phyloP scores from a whole-genome alignment of 2,888 invertebrate genomes.

The Aleiodes testaceus region DNA sequence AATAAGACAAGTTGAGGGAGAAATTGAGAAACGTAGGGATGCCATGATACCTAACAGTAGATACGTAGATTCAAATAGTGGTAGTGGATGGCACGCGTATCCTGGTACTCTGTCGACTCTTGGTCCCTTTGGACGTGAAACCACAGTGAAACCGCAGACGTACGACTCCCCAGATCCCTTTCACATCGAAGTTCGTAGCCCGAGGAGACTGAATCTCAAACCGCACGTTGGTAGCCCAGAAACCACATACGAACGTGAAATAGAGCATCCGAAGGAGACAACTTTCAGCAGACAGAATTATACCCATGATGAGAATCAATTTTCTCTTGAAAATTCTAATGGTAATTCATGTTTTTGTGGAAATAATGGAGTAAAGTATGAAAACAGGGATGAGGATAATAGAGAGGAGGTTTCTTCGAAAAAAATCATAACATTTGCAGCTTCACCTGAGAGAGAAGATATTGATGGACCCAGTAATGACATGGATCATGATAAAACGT shows the following conservation, averaged over 20 bases:
- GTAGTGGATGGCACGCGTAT: constrained; percentile 48
- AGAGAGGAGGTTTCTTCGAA: too few species aligned
- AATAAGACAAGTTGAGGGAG: constrained; percentile 63
- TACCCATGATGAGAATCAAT: constrained; percentile 35
- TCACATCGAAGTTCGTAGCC: constrained; percentile 52
- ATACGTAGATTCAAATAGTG: constrained; percentile 43
- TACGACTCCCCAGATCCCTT: constrained; percentile 65
- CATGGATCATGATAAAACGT: not conserved
- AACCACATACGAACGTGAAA: constrained; percentile 54
- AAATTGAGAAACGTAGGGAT: constrained; percentile 59
- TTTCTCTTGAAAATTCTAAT: not conserved
- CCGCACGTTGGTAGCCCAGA: constrained; percentile 62
- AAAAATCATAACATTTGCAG: too few species aligned
- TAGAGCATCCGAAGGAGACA: constrained; percentile 6
- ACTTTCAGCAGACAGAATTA: not conserved
- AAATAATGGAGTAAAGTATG: not conserved
- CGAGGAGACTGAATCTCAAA: constrained; percentile 60
- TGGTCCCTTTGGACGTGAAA: constrained; percentile 26
- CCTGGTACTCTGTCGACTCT: constrained; percentile 43
- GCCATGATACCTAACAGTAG: constrained; percentile 37
- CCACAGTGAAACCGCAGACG: constrained; percentile 31
- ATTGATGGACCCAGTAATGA: not conserved
- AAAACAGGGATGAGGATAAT: not conserved
- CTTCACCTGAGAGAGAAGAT: too few species aligned
- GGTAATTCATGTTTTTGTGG: too few species aligned